Percentiles rank a stretch among this genome's conserved stretches.
Evolutionary conservation across 35 echinoderm and acorn worm genomes (phyloP).

Genomic region (Apostichopus parvimensis): DNA sequence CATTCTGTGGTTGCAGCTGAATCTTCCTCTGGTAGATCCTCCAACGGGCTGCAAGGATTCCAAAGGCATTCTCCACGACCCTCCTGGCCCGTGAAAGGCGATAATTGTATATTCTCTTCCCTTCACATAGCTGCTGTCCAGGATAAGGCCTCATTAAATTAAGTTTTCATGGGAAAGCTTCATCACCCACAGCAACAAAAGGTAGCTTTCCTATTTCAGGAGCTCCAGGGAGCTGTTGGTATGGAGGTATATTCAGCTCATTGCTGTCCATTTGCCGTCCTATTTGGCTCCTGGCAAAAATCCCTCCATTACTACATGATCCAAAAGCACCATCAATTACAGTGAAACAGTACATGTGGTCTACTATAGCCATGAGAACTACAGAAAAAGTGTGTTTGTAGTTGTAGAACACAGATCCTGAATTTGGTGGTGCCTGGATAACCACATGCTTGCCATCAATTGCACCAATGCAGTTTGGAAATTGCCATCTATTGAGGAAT

Average conservation of each 20-base stretch:
- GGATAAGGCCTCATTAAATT: conserved; percentile 62
- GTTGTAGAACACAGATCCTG: conserved; percentile 57
- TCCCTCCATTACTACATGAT: conserved; percentile 48
- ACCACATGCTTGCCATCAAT: conserved; percentile 76
- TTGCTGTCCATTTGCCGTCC: neutral
- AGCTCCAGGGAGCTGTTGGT: neutral
- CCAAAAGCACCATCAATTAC: conserved; percentile 72
- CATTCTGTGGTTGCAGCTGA: neutral
- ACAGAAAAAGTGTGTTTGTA: conserved; percentile 61
- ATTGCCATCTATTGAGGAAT: neutral
- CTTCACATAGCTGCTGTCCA: neutral
- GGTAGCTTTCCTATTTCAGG: neutral
- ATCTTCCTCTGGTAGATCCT: conserved; percentile 29
- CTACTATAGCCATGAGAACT: conserved; percentile 58
- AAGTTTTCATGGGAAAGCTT: conserved; percentile 69
- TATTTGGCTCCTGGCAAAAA: conserved; percentile 18
- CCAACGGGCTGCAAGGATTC: conserved; percentile 53
- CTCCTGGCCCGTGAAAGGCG: conserved; percentile 57
- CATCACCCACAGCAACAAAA: conserved; percentile 68
- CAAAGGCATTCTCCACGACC: conserved; percentile 74
- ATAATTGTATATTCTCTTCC: conserved; percentile 67
- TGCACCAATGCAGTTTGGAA: conserved; percentile 71
- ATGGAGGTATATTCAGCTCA: neutral
- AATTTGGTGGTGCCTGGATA: conserved; percentile 54
- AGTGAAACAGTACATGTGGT: conserved; percentile 62